Evolutionary conservation across 2,888 invertebrate genomes (phyloP), one percentile per base, ranked within the genome.

Genomic region (Neria commutata): DNA sequence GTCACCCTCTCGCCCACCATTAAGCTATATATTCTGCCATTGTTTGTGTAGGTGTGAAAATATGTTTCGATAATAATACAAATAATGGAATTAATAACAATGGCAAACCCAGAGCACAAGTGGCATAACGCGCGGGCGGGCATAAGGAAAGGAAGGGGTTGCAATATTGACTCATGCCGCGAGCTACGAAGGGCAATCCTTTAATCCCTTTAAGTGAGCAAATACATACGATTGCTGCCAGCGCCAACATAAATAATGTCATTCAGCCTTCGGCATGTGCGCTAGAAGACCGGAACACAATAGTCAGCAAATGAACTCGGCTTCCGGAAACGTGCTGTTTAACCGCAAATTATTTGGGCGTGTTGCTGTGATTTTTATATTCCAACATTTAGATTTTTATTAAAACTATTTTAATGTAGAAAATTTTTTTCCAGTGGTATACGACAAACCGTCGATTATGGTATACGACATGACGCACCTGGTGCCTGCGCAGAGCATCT

Each of bases 381-480:
- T 37, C n/a, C 37, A 37, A n/a, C 6, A 37, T n/a, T 14, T 14
- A 29, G 33, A 50, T 21, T 33, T 50, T 26, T 29, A 11, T 14
- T 1, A 50, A 50, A 21, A 17, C 26, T 61, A 24, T 26, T 55
- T 60, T 26, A 17, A 47, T 49, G 49, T 56, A 50, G 56, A 24
- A 5, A 46, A 64, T 58, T n/a, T n/a, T 6, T 26, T 16, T 21
- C n/a, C 3, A 16, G n/a, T 16, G 14, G 21, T 21, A 25, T 25
- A 24, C n/a, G n/a, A n/a, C n/a, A n/a, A n/a, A n/a, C n/a, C n/a
- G n/a, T n/a, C n/a, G n/a, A 58, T 48, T 33, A 82, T 82, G 81
- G 81, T 82, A 33, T 82, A 82, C 60, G 81, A 82, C 56, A 81
- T 82, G 72, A 79, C 79, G 19, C 82, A 81, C 52, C 65, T 79